phyloP scores from a whole-genome alignment of 2,113 vertebrate species.

The Salvelinus fontinalis region DNA sequence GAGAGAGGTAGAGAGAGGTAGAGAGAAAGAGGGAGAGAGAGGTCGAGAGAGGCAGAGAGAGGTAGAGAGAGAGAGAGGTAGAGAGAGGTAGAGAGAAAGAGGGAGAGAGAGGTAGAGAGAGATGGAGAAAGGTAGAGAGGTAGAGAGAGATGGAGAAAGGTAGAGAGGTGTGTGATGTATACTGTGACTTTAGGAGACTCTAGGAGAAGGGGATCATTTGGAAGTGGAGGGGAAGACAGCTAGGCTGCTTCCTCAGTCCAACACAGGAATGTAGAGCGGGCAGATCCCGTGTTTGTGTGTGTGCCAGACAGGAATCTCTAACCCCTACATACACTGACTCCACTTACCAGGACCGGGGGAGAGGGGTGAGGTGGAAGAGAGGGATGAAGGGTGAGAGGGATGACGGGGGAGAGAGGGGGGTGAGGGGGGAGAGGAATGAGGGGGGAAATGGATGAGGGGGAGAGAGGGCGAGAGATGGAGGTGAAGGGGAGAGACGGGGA shows the following conservation, averaged over 20 bases:
- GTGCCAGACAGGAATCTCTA: slow-evolving; percentile 76
- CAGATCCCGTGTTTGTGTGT: slow-evolving; percentile 68
- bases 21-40: too few relatives aligned
- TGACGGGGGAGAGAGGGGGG: neutral
- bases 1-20: too few relatives aligned
- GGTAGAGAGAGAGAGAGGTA: too few relatives aligned
- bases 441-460: neutral
- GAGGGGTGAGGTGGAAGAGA: slow-evolving; percentile 35
- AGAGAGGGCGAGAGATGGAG: too few relatives aligned
- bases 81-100: too few relatives aligned
- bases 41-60: too few relatives aligned
- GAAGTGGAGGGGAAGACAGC: neutral
- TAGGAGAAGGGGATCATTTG: too few relatives aligned
- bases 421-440: slow-evolving; percentile 4
- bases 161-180: neutral
- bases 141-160: slow-evolving; percentile 19
- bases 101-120: neutral
- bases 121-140: slow-evolving; percentile 22
- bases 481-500: neutral
- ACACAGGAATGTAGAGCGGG: slow-evolving; percentile 79
- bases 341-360: slow-evolving; percentile 72
- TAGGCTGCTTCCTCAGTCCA: slow-evolving; percentile 72
- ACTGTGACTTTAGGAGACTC: too few relatives aligned
- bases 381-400: slow-evolving; percentile 4
- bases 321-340: slow-evolving; percentile 76